These are phyloP conservation scores for Cydia strobilella DNA, from an alignment of 1,140 invertebrate species.

Conservation along the genomic window DNA sequence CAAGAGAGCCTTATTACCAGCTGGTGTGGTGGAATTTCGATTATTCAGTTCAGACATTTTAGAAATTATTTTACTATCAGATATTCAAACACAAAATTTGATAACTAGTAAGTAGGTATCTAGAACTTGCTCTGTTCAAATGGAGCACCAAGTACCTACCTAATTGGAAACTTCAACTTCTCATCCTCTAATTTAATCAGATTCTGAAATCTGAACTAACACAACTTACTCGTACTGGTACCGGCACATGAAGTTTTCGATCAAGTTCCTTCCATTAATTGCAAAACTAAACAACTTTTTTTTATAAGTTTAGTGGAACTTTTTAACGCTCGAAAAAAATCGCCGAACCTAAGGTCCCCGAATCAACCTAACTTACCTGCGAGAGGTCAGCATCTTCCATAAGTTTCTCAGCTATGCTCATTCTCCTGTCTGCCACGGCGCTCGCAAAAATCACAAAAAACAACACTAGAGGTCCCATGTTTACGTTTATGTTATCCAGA, in stretches of 20 bases:
- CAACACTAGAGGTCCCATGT: constrained; percentile 64
- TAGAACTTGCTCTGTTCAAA: not conserved
- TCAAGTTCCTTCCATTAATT: not conserved
- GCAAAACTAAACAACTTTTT: constrained; percentile 16
- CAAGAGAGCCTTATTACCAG: too few species aligned
- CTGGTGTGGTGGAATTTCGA: too few species aligned
- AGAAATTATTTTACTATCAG: too few species aligned
- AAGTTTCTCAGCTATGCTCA: constrained; percentile 69
- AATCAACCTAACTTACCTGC: constrained; percentile 53
- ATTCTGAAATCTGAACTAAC: not conserved
- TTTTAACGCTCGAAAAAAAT: constrained; percentile 6
- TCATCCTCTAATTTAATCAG: not conserved
- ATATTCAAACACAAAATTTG: too few species aligned
- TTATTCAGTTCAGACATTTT: too few species aligned
- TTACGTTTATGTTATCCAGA: constrained; percentile 49
- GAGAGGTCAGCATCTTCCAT: constrained; percentile 67
- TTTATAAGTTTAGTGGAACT: too few species aligned
- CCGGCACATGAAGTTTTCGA: not conserved
- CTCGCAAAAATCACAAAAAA: constrained; percentile 60
- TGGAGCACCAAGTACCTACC: not conserved
- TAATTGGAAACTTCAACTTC: not conserved
- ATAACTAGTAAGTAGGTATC: not conserved
- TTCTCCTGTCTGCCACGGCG: constrained; percentile 60
- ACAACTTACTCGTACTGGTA: not conserved
- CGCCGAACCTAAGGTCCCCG: not conserved